phyloP scores from a whole-genome alignment of 2,797 vertebrate species.

The Phyllotis vaccarum region DNA sequence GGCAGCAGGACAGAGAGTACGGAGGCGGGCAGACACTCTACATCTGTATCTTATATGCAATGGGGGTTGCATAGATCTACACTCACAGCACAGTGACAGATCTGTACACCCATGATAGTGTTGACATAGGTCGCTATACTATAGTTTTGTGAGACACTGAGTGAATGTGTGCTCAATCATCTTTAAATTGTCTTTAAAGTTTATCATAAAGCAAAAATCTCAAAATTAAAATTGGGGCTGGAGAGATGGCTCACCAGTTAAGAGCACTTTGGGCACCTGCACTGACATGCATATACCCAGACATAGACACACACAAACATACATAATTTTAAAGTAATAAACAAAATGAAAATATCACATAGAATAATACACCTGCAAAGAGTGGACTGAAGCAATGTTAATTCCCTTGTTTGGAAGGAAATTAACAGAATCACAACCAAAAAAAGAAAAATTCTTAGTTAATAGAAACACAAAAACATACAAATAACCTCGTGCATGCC shows the following conservation, averaged over 20 bases:
- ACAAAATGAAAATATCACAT: background rate
- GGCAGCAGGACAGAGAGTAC: background rate
- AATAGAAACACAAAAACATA: constrained; percentile 12
- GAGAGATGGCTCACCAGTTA: background rate
- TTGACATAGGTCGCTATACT: background rate
- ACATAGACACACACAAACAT: background rate
- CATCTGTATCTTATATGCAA: background rate
- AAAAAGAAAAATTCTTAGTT: background rate
- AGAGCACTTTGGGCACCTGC: background rate
- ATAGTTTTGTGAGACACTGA: background rate
- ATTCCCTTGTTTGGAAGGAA: background rate
- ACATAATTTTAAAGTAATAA: background rate
- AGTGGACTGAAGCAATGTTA: background rate
- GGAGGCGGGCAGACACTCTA: accelerated
- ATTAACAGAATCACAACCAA: background rate
- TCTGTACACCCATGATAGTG: too few species aligned
- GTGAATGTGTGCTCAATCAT: background rate
- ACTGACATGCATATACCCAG: background rate
- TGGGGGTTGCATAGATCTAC: background rate
- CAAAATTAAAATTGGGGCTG: background rate
- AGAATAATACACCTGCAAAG: background rate
- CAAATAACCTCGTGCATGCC: background rate
- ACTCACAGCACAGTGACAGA: background rate
- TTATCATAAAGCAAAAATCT: constrained; percentile 4
- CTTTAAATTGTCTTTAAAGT: background rate